phyloP scores from a whole-genome alignment of 1,140 invertebrate species.

The Frieseomelitta varia region DNA sequence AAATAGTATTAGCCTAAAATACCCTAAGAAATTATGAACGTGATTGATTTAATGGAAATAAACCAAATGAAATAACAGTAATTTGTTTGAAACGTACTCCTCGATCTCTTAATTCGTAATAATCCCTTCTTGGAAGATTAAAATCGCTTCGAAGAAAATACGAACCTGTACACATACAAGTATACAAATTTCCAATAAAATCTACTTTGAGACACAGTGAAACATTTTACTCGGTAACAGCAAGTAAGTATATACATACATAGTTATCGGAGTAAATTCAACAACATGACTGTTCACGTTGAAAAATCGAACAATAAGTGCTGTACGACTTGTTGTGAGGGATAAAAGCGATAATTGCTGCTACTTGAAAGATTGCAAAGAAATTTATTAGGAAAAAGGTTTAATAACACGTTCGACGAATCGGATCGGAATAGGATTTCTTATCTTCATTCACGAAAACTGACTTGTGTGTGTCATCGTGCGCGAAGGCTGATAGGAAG shows the following conservation, averaged over 20 bases:
- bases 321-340: neutral
- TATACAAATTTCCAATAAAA: neutral
- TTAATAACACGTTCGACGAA: neutral
- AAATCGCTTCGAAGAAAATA: too few species aligned
- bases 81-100: too few species aligned
- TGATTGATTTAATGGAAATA: neutral
- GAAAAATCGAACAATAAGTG: neutral
- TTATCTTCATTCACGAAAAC: constrained; percentile 19
- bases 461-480: constrained; percentile 1
- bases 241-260: too few species aligned
- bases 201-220: neutral
- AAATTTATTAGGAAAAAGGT: neutral
- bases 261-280: neutral
- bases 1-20: neutral
- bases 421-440: neutral
- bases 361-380: neutral
- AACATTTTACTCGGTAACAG: neutral
- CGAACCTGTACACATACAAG: too few species aligned
- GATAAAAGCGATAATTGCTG: neutral
- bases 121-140: too few species aligned
- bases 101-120: too few species aligned
- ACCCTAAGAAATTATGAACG: neutral
- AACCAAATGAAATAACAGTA: too few species aligned
- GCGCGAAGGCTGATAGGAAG: constrained; percentile 28
- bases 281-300: neutral